A percentile compares a stretch with the other conserved stretches of the same genome.
phyloP scores from a whole-genome alignment of 2,888 invertebrate species.

The Cheilosia grossa region DNA sequence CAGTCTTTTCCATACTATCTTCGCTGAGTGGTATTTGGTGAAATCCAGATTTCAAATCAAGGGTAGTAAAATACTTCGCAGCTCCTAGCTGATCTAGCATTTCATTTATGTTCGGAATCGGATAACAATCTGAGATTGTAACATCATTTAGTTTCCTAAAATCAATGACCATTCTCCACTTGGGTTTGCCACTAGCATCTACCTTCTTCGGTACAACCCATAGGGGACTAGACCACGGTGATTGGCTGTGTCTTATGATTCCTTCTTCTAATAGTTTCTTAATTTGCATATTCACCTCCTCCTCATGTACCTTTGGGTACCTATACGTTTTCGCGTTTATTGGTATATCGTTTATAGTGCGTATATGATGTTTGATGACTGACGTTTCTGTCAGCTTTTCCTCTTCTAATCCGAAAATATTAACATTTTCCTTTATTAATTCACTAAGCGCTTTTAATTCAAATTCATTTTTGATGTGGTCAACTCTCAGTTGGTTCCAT shows the following conservation, averaged over 20 bases:
- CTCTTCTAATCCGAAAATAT: conserved; percentile 6
- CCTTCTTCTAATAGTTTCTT: background rate
- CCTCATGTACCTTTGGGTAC: conserved; percentile 14
- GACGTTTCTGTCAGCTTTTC: background rate
- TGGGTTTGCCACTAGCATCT: conserved; percentile 1
- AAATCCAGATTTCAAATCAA: conserved; percentile 15
- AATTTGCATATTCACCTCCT: conserved; percentile 2
- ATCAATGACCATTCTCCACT: conserved; percentile 14
- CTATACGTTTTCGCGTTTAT: conserved; percentile 14
- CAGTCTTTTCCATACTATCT: conserved; percentile 4
- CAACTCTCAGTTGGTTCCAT: background rate
- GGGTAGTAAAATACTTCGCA: conserved; percentile 7
- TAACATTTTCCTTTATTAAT: conserved; percentile 16
- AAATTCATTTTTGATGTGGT: background rate
- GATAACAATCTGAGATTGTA: conserved; percentile 1
- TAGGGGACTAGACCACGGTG: background rate
- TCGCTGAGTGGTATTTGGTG: conserved; percentile 13
- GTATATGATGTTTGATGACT: conserved; percentile 1
- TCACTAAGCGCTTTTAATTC: conserved; percentile 1
- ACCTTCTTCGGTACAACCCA: background rate
- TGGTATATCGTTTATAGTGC: conserved; percentile 1
- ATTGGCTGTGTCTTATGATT: conserved; percentile 1
- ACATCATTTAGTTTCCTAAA: conserved; percentile 12
- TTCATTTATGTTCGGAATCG: conserved; percentile 3
- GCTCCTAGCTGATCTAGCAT: background rate